These are phyloP conservation scores for Etheostoma nigrum DNA, from an alignment of 2,797 vertebrate genomes.

Conservation along the genomic window DNA sequence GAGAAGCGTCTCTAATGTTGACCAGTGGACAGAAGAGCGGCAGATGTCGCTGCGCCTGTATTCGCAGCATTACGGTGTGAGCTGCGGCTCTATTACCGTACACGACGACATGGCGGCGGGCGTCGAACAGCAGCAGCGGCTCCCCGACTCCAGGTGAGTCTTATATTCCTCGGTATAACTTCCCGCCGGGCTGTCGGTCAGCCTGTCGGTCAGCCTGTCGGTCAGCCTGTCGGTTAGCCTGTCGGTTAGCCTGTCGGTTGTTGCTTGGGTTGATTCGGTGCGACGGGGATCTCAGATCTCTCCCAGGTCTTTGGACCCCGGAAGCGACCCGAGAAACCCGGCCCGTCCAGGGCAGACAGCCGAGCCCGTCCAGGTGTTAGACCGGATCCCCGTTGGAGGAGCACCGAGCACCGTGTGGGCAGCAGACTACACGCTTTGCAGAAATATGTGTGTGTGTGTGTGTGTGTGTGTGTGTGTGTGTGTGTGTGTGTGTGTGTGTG, in stretches of 20 bases:
- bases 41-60: neutral
- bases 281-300: neutral
- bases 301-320: neutral
- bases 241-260: too few species aligned
- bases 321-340: neutral
- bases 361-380: neutral
- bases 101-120: conserved; percentile 24
- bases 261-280: too few species aligned
- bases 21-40: too few species aligned
- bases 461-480: too few species aligned
- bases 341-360: neutral
- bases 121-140: neutral
- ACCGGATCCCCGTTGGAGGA: neutral
- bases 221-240: neutral
- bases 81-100: conserved; percentile 8
- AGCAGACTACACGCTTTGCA: too few species aligned
- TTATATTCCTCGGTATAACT: too few species aligned
- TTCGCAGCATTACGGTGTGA: conserved; percentile 14
- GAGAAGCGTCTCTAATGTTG: too few species aligned
- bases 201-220: neutral
- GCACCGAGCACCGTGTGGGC: too few species aligned
- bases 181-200: neutral
- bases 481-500: too few species aligned
- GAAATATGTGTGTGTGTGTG: too few species aligned
- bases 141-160: conserved; percentile 18